Evolutionary conservation across 2,113 vertebrate species (phyloP), one percentile per base, ranked within the genome.

Genomic region (Cavia porcellus): DNA sequence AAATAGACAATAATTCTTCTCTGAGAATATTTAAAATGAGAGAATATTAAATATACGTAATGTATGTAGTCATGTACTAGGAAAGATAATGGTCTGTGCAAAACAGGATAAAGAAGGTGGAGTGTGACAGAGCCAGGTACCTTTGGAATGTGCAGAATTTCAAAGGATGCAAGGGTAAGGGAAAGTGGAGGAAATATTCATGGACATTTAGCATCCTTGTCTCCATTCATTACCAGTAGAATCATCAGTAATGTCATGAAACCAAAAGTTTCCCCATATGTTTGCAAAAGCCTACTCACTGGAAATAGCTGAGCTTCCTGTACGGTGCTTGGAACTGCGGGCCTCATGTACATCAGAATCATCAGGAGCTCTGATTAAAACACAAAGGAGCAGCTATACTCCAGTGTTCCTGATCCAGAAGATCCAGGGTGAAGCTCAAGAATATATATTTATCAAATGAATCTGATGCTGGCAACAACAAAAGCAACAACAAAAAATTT

Each of bases 91-190:
- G 1, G 30, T 74, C n/a, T 93, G 47, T 35, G 20, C 2, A 92
- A 81, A 92, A 75, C 92, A 45, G 50, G 22, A 62, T 50, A 92
- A 66, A 64, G 80, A 89, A 74, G n/a, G 86, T 45, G 19, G 94
- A 79, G n/a, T 45, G 3, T 55, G 4, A 70, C 84, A 30, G 72
- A 90, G 45, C 11, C 86, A 85, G 20, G 82, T 30, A 50, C 5
- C 45, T 70, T 38, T 47, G 57, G 90, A 92, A 17, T 30, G 30
- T 28, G 45, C 17, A 87, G 25, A 25, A 90, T 79, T 91, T 92
- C 75, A 84, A 6, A 30, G 90, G 50, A 38, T 45, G 3, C 20
- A 57, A 85, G 19, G 24, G 5, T 24, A 75, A 20, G 12, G 17
- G 12, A 45, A 57, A 15, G 35, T 28, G 89, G n/a, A 81, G 77